Evolutionary conservation across 2,888 invertebrate genomes (phyloP).

Genomic region (Melipona beecheii): DNA sequence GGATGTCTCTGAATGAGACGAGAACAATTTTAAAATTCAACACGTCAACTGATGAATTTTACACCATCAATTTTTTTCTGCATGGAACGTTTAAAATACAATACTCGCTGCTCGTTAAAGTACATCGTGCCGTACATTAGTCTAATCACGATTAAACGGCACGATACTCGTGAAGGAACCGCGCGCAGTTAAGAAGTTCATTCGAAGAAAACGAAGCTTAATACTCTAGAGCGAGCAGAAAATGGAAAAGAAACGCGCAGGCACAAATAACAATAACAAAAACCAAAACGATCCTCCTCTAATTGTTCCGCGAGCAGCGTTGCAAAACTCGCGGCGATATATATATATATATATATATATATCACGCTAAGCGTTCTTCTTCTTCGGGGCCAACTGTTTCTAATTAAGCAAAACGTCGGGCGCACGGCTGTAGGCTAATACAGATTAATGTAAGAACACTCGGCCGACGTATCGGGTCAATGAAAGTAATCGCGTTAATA

Average conservation of each 20-base stretch:
- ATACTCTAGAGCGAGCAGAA: background rate
- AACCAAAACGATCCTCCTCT: background rate
- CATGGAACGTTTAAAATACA: too few relatives aligned
- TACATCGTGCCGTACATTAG: too few relatives aligned
- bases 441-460: slow-evolving; percentile 44
- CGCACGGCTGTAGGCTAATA: slow-evolving; percentile 2
- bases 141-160: too few relatives aligned
- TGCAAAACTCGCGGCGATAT: slow-evolving; percentile 6
- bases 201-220: background rate
- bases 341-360: background rate
- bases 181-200: background rate
- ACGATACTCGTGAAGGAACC: background rate
- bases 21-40: too few relatives aligned
- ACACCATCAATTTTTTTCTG: too few relatives aligned
- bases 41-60: too few relatives aligned
- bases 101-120: too few relatives aligned
- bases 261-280: background rate
- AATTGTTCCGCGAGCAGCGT: background rate
- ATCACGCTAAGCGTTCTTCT: slow-evolving; percentile 24
- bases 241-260: background rate
- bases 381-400: background rate
- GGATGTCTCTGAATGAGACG: too few relatives aligned
- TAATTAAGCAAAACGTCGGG: slow-evolving; percentile 50
- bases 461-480: slow-evolving; percentile 30
- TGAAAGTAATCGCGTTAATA: slow-evolving; percentile 50